phyloP scores from a whole-genome alignment of 2,888 invertebrate species.

The Stenotaenia linearis region DNA sequence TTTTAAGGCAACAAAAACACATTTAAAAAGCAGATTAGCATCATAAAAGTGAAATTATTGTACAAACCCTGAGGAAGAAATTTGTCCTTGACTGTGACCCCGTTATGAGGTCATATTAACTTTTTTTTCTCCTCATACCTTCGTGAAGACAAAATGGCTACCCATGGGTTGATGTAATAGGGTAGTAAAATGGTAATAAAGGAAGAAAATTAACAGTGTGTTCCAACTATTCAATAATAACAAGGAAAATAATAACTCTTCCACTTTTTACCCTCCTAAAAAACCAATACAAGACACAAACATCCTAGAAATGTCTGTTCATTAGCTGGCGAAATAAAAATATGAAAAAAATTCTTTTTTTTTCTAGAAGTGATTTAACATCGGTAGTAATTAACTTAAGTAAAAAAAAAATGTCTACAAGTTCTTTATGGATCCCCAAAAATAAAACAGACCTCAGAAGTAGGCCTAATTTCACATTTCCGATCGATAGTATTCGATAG shows the following conservation, averaged over 20 bases:
- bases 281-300: neutral
- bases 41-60: neutral
- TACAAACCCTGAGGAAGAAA: constrained; percentile 9
- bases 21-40: constrained; percentile 6
- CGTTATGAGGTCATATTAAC: constrained; percentile 6
- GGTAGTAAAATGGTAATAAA: neutral
- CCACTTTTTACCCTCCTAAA: neutral
- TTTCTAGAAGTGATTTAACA: too few relatives aligned
- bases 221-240: neutral
- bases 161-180: neutral
- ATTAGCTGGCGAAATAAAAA: too few relatives aligned
- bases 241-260: neutral
- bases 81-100: constrained; percentile 26
- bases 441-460: too few relatives aligned
- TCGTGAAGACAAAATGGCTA: neutral
- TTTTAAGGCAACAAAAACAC: neutral
- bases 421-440: too few relatives aligned
- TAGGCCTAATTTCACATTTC: too few relatives aligned
- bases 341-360: too few relatives aligned
- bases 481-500: too few relatives aligned
- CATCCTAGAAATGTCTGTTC: too few relatives aligned
- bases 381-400: too few relatives aligned
- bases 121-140: neutral
- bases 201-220: neutral
- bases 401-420: neutral